phyloP scores from a whole-genome alignment of 2,797 vertebrate genomes.

The Clangula hyemalis region DNA sequence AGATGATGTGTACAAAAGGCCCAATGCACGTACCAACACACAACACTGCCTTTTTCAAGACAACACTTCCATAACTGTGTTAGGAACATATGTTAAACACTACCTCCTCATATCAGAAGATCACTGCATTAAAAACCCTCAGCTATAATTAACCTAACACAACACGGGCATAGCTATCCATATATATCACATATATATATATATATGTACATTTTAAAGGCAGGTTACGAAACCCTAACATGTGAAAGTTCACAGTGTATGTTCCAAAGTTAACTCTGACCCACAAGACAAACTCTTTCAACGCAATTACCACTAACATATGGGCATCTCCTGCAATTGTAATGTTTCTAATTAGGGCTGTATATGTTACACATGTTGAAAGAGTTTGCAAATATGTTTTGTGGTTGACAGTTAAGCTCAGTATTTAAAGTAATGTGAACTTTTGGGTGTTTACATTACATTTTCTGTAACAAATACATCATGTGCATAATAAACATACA shows the following conservation, averaged over 20 bases:
- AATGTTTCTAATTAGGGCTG: slow-evolving; percentile 55
- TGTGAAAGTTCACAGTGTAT: neutral
- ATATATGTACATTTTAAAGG: neutral
- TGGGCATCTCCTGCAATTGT: slow-evolving; percentile 40
- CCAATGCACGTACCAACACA: fast-evolving
- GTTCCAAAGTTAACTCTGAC: neutral
- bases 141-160: neutral
- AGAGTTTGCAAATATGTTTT: slow-evolving; percentile 57
- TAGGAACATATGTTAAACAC: neutral
- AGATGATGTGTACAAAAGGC: neutral
- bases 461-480: slow-evolving; percentile 35
- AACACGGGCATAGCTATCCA: neutral
- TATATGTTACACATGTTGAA: slow-evolving; percentile 62
- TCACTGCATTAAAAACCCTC: fast-evolving
- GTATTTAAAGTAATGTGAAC: slow-evolving; percentile 55
- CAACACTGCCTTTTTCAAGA: neutral
- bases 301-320: slow-evolving; percentile 19
- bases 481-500: slow-evolving; percentile 41
- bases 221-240: neutral
- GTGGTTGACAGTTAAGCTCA: slow-evolving; percentile 58
- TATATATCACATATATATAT: fast-evolving
- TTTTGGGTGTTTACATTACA: slow-evolving; percentile 39
- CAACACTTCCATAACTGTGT: neutral
- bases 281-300: slow-evolving; percentile 46
- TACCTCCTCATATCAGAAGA: neutral